These are phyloP conservation scores for Brachypteracias leptosomus DNA, from an alignment of 2,113 vertebrate genomes.

Conservation along the genomic window DNA sequence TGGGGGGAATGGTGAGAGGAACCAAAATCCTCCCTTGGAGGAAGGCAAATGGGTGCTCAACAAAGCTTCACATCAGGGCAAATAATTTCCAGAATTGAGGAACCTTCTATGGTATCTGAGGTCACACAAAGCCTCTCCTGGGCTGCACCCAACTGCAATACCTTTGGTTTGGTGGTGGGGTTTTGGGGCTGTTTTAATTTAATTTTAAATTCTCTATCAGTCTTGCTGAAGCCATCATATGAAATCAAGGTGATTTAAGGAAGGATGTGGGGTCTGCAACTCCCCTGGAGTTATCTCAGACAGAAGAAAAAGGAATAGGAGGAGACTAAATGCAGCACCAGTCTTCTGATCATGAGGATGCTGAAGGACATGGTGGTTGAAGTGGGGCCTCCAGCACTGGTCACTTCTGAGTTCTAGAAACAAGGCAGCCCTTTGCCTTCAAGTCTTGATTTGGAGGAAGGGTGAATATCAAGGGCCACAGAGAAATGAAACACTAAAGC, in stretches of 20 bases:
- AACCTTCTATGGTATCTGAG: background rate
- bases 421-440: background rate
- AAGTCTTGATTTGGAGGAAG: background rate
- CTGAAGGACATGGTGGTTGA: background rate
- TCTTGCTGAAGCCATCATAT: background rate
- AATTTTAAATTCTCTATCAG: background rate
- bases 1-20: background rate
- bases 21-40: background rate
- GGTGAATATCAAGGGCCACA: background rate
- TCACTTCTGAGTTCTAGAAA: background rate
- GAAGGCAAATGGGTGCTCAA: rapidly evolving
- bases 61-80: background rate
- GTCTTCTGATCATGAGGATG: background rate
- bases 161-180: background rate
- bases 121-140: background rate
- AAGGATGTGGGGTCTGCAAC: background rate
- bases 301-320: background rate
- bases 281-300: background rate
- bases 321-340: background rate
- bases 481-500: background rate
- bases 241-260: background rate
- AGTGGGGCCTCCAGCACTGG: rapidly evolving
- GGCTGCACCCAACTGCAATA: background rate
- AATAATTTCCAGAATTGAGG: background rate
- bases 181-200: background rate